These are phyloP conservation scores for Aleiodes alternator DNA, from an alignment of 2,888 invertebrate genomes.

Conservation along the genomic window DNA sequence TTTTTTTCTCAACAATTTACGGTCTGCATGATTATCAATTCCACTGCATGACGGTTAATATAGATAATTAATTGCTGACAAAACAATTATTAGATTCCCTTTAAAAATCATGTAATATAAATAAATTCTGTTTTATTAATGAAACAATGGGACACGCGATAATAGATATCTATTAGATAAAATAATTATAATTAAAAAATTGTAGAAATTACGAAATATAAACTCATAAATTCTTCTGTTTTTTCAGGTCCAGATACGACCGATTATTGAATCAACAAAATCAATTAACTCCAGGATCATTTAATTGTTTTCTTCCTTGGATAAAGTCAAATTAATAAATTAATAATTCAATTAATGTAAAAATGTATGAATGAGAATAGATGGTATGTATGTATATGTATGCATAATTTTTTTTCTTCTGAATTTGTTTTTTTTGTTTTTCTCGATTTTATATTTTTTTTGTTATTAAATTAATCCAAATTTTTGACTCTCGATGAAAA, in stretches of 20 bases:
- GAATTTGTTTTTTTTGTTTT: conserved; percentile 17
- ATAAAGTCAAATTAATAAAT: neutral
- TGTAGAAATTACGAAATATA: conserved; percentile 16
- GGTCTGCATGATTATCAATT: conserved; percentile 33
- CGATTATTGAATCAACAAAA: conserved; percentile 65
- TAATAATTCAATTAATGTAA: conserved; percentile 8
- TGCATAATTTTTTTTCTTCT: conserved; percentile 15
- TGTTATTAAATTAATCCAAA: conserved; percentile 38
- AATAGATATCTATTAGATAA: conserved; percentile 2
- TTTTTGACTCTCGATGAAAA: conserved; percentile 4
- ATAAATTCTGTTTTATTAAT: conserved; percentile 15
- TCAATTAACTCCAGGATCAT: conserved; percentile 30
- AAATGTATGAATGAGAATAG: conserved; percentile 11
- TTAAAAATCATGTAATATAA: conserved; percentile 18
- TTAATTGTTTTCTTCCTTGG: neutral
- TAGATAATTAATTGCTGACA: conserved; percentile 19
- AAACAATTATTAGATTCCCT: neutral
- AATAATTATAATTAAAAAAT: neutral
- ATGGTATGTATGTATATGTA: conserved; percentile 26
- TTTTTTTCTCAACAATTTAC: conserved; percentile 10
- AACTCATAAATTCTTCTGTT: conserved; percentile 45
- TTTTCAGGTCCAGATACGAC: conserved; percentile 72
- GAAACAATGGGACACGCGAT: conserved; percentile 12
- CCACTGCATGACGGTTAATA: conserved; percentile 27
- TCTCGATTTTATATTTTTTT: conserved; percentile 45